Evolutionary conservation across 2,888 invertebrate species (phyloP), one percentile per base, ranked within the genome.

Genomic region (Ceramica pisi): DNA sequence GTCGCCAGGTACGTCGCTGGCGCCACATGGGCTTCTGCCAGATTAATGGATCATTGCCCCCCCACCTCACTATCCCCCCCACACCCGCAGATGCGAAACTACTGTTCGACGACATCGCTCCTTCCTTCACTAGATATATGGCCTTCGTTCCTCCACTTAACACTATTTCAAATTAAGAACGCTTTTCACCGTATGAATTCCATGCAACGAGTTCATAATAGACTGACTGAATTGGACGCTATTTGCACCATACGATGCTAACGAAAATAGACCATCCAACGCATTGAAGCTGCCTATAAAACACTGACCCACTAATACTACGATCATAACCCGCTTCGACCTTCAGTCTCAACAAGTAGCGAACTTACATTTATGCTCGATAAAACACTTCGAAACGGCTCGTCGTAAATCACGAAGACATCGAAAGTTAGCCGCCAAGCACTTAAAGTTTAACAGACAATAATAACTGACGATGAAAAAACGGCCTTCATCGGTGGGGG

Each of bases 41-140:
- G 97, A 97, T 97, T 97, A 97, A 97, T 97, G 97, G 97, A 97
- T 97, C 97, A 97, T 97, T 97, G 97, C 97, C 97, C 97, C 97
- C 97, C 95, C 96, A 85, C 88, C 88, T 82, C 77, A 87, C 89
- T 87, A 88, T 86, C 89, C 86, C 88, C 88, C 84, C 71, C 73
- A 90, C 87, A 87, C 91, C 87, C 91, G 88, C 90, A 91, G 92
- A 93, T 92, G 92, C 90, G 92, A 92, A 93, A 93, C 93, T 94
- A 94, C 94, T 93, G 94, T 93, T 94, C 92, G 90, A 92, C 92
- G 92, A 93, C 92, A 91, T 89, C 90, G 89, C 91, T 91, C 89
- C 91, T 93, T 93, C 92, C 92, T 91, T 82, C 89, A 83, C 83
- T 88, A 92, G 91, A 94, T 93, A 93, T 93, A 94, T 92, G 85